phyloP scores from a whole-genome alignment of 2,113 vertebrate genomes.

The Percopsis transmontana region DNA sequence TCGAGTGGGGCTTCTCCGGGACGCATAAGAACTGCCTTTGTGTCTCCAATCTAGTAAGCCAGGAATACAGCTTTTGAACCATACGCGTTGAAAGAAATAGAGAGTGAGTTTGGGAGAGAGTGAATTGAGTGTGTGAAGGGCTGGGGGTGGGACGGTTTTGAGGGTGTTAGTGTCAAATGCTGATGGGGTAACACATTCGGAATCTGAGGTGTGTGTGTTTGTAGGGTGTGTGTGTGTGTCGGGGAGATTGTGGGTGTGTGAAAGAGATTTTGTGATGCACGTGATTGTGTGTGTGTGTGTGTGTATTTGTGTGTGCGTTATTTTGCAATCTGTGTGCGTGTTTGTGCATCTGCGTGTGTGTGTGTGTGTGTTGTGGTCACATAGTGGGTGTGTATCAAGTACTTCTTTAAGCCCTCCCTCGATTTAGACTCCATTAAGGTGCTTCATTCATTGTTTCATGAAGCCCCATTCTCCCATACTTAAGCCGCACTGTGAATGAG shows the following conservation, averaged over 20 bases:
- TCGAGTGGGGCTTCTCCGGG: slow-evolving; percentile 78
- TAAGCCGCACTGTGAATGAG: slow-evolving; percentile 68
- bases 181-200: slow-evolving; percentile 58
- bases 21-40: slow-evolving; percentile 88
- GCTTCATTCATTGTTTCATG: slow-evolving; percentile 78
- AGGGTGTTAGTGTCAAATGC: slow-evolving; percentile 75
- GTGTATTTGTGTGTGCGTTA: slow-evolving; percentile 25
- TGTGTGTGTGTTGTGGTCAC: slow-evolving; percentile 27
- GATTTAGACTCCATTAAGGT: slow-evolving; percentile 82
- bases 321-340: slow-evolving; percentile 45
- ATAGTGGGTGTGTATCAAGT: slow-evolving; percentile 66
- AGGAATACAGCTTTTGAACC: slow-evolving; percentile 80
- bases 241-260: not conserved
- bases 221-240: slow-evolving; percentile 5
- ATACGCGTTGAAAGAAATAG: slow-evolving; percentile 67
- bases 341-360: slow-evolving; percentile 53
- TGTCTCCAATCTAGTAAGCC: slow-evolving; percentile 81
- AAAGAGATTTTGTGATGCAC: not conserved
- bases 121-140: slow-evolving; percentile 60
- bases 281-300: slow-evolving; percentile 42
- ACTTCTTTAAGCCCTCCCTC: slow-evolving; percentile 73
- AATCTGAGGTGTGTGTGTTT: slow-evolving; percentile 39
- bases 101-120: slow-evolving; percentile 47
- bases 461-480: slow-evolving; percentile 65
- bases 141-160: slow-evolving; percentile 21